A percentile compares a stretch with the other conserved stretches of the same genome.
These are phyloP conservation scores for Trialeurodes vaporariorum DNA, from an alignment of 1,140 invertebrate species.

Conservation along the genomic window DNA sequence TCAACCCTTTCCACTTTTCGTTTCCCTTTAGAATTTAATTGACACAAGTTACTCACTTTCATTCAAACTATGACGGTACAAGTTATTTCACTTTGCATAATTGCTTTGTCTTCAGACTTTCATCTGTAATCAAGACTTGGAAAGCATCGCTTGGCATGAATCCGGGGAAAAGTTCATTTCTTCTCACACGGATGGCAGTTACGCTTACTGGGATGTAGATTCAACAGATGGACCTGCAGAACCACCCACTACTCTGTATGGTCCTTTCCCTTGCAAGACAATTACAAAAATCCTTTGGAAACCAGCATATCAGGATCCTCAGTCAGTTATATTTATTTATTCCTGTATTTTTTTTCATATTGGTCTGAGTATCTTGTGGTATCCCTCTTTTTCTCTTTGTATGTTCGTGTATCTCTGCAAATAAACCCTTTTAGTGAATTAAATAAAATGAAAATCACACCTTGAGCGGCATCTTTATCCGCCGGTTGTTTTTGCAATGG, in stretches of 20 bases:
- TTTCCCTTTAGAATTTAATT: no score
- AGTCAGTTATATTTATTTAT: slow-evolving; percentile 34
- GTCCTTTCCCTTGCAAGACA: slow-evolving; percentile 90
- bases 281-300: slow-evolving; percentile 52
- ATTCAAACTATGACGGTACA: no score
- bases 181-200: slow-evolving; percentile 86
- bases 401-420: no score
- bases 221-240: slow-evolving; percentile 52
- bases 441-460: no score
- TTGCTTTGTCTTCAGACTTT: slow-evolving; percentile 49
- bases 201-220: slow-evolving; percentile 61
- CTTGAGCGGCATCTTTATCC: no score
- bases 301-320: slow-evolving; percentile 18
- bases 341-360: no score
- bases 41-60: no score
- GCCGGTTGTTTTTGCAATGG: no score
- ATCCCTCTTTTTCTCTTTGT: no score
- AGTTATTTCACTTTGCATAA: not conserved
- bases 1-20: no score
- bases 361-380: no score
- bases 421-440: no score
- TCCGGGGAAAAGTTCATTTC: slow-evolving; percentile 70
- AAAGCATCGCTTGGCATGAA: slow-evolving; percentile 74
- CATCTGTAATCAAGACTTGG: slow-evolving; percentile 77
- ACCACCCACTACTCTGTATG: slow-evolving; percentile 57